Conservation (phyloP, 2,888 invertebrate genomes). For the Zootermopsis nevadensis region DNA sequence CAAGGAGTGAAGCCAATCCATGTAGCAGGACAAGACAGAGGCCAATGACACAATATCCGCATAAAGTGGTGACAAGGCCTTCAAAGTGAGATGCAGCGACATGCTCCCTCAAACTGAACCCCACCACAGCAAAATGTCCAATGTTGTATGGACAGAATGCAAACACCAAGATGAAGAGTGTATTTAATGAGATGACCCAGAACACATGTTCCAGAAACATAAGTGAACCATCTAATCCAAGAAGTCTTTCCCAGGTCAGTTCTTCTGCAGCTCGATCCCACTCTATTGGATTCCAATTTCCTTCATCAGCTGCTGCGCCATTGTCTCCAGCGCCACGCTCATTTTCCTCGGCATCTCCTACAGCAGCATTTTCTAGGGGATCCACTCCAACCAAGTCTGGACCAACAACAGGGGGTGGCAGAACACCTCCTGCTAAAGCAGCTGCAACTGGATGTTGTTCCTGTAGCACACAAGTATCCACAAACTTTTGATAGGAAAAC, state of each 20-base stretch:
- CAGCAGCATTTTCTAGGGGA: constrained; percentile 50
- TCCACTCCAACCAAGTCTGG: constrained; percentile 42
- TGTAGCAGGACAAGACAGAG: constrained; percentile 83
- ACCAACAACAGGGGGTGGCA: constrained; percentile 40
- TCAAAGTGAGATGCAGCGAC: constrained; percentile 88
- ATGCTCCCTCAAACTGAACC: constrained; percentile 75
- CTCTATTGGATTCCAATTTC: constrained; percentile 98
- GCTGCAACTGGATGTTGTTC: constrained; percentile 42
- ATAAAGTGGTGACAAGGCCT: constrained; percentile 89
- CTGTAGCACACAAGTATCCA: constrained; percentile 22
- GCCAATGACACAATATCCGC: constrained; percentile 94
- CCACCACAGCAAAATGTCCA: constrained; percentile 84
- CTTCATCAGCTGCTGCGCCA: constrained; percentile 72
- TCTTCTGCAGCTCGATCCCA: constrained; percentile 99
- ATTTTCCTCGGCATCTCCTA: constrained; percentile 55
- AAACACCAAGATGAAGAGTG: constrained; percentile 95
- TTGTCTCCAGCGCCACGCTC: constrained; percentile 58
- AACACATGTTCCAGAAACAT: constrained; percentile 98
- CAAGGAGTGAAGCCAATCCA: constrained; percentile 82
- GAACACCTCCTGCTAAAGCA: constrained; percentile 26
- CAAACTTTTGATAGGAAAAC: no score
- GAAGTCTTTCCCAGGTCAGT: constrained; percentile 95
- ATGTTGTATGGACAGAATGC: constrained; percentile 97
- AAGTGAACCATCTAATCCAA: constrained; percentile 96
- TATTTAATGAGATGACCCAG: constrained; percentile 98